Base-by-base conservation (phyloP, 2,113 vertebrate species). In the Lagopus muta region DNA sequence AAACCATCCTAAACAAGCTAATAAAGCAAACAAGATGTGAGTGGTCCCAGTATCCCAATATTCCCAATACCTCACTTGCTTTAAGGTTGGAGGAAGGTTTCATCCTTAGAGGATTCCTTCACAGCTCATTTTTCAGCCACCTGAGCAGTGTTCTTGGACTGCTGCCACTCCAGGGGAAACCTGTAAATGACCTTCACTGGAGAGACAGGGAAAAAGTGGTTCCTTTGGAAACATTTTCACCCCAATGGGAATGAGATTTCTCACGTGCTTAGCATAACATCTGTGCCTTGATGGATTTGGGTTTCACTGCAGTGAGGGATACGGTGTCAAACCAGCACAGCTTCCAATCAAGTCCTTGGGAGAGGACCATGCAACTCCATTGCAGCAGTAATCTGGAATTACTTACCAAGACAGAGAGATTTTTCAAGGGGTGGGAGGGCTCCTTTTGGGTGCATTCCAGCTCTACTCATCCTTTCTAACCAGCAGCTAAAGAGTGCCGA, bases 111-210 rank as follows among this genome's bases (percentile, higher is more conserved):
- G 80, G 42, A 52, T 93, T 93, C 74, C 88, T 81, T 81, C 75
- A 71, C 79, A 91, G 80, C 52, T 90, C 73, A 24, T 95, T 96
- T 86, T 80, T 93, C 90, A 95, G 25, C 52, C 70, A 76, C 72
- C 55, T 83, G 61, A 93, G 73, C 28, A 3, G 69, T 74, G 64
- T 28, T 78, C 52, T 88, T 95, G 86, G 75, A 74, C 32, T 90
- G 43, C 7, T 57, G 91, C 89, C 93, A 89, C 81, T 52, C 57
- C 14, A 17, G 77, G 42, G 73, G 60, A 93, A 92, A 64, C 48
- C 54, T 45, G 27, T 8, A 74, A 38, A 66, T 54, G 66, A 86
- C 60, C 42, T 47, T 86, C 78, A 69, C 32, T 17, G 43, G 85
- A 40, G 12, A 52, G 48, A 64, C 18, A 42, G 47, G 38, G 69